phyloP scores from a whole-genome alignment of 2,888 invertebrate species.

The Pocota personata region DNA sequence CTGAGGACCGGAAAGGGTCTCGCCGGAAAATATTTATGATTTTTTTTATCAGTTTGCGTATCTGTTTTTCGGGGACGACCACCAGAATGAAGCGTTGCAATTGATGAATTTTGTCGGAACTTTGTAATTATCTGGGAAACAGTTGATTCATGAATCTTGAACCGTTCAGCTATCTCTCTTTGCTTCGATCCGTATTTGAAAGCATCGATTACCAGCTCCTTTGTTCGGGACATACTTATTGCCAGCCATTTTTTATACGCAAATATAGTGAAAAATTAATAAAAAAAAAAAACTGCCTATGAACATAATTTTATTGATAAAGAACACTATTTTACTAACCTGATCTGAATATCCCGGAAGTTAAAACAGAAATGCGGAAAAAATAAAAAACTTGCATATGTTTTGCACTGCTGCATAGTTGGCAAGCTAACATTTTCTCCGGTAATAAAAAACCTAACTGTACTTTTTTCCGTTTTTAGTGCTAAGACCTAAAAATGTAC shows the following conservation, averaged over 20 bases:
- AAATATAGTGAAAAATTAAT: neutral
- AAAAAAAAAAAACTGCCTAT: neutral
- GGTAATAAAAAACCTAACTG: no score
- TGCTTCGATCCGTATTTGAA: neutral
- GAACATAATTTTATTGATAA: neutral
- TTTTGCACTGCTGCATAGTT: no score
- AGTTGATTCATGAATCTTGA: neutral
- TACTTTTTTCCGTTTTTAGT: no score
- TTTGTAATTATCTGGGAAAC: neutral
- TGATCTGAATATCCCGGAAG: constrained; percentile 1
- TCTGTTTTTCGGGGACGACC: no score
- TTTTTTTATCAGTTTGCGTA: neutral
- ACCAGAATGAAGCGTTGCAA: no score
- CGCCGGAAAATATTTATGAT: neutral
- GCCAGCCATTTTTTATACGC: neutral
- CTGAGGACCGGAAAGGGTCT: neutral
- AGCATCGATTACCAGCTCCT: constrained; percentile 2
- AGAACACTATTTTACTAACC: neutral
- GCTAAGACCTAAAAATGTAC: no score
- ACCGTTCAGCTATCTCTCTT: constrained; percentile 1
- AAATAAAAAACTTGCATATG: no score
- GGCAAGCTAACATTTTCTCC: no score
- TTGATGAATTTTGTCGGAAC: no score
- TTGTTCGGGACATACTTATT: constrained; percentile 3
- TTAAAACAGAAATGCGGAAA: neutral